Percentiles rank a stretch among this genome's conserved stretches.
phyloP scores from a whole-genome alignment of 2,113 vertebrate species.

The Hippolais icterina region DNA sequence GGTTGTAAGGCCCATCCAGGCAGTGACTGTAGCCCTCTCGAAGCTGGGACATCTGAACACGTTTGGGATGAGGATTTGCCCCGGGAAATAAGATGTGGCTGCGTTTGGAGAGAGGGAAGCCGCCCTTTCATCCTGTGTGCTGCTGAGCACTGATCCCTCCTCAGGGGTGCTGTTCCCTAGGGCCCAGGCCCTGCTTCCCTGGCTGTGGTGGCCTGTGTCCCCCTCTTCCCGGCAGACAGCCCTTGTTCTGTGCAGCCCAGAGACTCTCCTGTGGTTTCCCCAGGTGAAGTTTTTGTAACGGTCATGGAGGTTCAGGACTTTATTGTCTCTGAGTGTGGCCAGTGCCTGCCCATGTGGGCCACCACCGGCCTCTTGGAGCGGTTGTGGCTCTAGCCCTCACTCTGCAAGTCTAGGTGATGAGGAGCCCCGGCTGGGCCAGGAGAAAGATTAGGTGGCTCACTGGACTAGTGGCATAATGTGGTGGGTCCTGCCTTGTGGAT shows the following conservation, averaged over 20 bases:
- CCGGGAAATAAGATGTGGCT: not conserved
- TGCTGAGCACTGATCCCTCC: not conserved
- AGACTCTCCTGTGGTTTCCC: not conserved
- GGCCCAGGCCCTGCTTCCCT: not conserved
- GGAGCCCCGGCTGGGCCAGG: not conserved
- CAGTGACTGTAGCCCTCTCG: not conserved
- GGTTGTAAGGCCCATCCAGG: not conserved
- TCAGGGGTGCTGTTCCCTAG: not conserved
- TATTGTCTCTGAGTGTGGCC: not conserved
- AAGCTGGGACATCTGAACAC: not conserved
- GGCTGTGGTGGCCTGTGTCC: not conserved
- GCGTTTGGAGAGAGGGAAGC: not conserved
- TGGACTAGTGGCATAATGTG: rapidly evolving
- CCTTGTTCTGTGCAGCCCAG: rapidly evolving
- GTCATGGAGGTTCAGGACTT: not conserved
- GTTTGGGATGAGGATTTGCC: not conserved
- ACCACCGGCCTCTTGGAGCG: rapidly evolving
- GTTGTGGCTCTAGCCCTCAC: rapidly evolving
- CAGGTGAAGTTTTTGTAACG: not conserved
- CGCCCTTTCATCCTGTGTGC: not conserved
- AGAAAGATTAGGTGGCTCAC: not conserved
- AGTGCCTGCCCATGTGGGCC: not conserved
- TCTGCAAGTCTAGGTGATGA: not conserved
- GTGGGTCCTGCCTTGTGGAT: not conserved
- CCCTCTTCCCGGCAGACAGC: not conserved